Conservation (phyloP, 2,113 vertebrate genomes). For the Chiloscyllium plagiosum region DNA sequence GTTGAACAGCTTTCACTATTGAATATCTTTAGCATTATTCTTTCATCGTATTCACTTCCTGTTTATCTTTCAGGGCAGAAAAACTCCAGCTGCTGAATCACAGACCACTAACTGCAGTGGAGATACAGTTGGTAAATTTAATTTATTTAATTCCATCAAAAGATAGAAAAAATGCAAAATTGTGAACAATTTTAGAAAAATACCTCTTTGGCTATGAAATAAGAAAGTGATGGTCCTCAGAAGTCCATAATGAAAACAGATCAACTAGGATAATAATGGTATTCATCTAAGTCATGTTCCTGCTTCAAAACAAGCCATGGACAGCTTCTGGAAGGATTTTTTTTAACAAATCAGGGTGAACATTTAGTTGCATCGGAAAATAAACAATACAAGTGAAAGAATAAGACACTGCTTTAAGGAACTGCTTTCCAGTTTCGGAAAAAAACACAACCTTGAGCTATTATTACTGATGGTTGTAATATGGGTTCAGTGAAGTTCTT, state of each 20-base stretch:
- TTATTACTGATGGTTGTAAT: neutral
- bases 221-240: neutral
- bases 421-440: neutral
- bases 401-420: neutral
- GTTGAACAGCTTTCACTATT: neutral
- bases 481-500: too few species aligned
- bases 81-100: slow-evolving; percentile 91
- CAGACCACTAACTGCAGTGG: slow-evolving; percentile 86
- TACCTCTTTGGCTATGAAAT: too few species aligned
- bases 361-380: neutral
- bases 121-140: slow-evolving; percentile 87
- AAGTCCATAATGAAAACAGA: neutral
- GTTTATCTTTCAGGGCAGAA: slow-evolving; percentile 70
- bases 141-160: slow-evolving; percentile 26
- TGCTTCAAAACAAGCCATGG: neutral
- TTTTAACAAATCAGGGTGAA: neutral
- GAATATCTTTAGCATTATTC: neutral
- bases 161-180: neutral
- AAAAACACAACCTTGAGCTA: neutral
- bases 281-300: neutral
- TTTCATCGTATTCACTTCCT: neutral
- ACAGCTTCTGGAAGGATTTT: neutral
- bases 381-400: neutral
- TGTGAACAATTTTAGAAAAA: neutral
- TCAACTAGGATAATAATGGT: neutral